These are phyloP conservation scores for Periophthalmodon schlosseri DNA, from an alignment of 2,113 vertebrate species.

Conservation along the genomic window DNA sequence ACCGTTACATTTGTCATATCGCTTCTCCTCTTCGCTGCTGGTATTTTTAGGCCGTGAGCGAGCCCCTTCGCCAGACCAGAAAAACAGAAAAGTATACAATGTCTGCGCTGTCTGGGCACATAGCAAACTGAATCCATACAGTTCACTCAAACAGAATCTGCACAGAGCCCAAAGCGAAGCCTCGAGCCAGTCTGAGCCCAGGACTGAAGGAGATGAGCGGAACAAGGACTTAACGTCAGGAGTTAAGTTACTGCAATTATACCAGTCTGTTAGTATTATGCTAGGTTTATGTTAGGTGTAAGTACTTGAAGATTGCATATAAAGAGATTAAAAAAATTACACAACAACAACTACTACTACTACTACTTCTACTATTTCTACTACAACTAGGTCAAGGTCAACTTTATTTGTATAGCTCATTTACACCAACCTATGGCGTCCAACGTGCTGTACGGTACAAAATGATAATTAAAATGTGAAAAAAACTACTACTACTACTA, in stretches of 20 bases:
- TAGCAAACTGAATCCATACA: conserved; percentile 26
- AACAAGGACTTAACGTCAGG: background rate
- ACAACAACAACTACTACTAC: too few species aligned
- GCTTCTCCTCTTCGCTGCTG: conserved; percentile 24
- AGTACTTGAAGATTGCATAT: too few species aligned
- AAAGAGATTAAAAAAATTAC: too few species aligned
- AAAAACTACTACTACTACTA: too few species aligned
- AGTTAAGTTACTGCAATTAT: background rate
- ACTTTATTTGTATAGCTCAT: too few species aligned
- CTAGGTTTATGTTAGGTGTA: background rate
- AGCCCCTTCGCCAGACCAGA: conserved; percentile 44
- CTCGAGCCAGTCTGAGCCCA: conserved; percentile 25
- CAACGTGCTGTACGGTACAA: too few species aligned
- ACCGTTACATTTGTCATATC: conserved; percentile 53
- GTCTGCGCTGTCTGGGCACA: conserved; percentile 55
- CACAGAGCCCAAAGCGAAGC: conserved; percentile 10
- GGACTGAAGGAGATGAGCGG: conserved; percentile 1
- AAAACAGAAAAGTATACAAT: conserved; percentile 53
- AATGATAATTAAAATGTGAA: too few species aligned
- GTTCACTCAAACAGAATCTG: conserved; percentile 39
- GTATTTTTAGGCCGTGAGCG: conserved; percentile 64
- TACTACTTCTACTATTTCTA: too few species aligned
- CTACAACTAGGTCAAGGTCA: too few species aligned
- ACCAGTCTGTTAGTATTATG: background rate
- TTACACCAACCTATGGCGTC: too few species aligned